Evolutionary conservation across 2,888 invertebrate species (phyloP).

Genomic region (Cephus pygmeus): DNA sequence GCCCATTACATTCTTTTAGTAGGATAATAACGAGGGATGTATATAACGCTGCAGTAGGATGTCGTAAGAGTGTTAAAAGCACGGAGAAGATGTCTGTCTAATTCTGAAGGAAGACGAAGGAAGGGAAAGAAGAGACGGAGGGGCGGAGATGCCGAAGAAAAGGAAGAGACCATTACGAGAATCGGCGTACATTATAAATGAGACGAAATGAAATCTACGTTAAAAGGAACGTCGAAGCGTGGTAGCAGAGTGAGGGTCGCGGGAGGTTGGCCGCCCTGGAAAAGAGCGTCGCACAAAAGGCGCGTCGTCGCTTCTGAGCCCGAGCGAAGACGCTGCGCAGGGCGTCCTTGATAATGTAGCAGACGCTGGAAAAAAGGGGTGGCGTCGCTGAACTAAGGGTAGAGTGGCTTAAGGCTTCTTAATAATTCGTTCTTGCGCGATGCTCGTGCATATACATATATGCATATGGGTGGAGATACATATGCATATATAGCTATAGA

Average conservation of each 20-base stretch:
- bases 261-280: not conserved
- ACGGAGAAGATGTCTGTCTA: constrained; percentile 35
- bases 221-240: constrained; percentile 7
- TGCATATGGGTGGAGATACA: not conserved
- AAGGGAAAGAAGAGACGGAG: not conserved
- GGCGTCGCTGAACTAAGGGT: constrained; percentile 10
- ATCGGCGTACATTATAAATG: not conserved
- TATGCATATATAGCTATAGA: not conserved
- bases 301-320: constrained; percentile 21
- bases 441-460: not conserved
- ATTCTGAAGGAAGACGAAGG: constrained; percentile 18
- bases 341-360: constrained; percentile 51
- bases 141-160: not conserved
- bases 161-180: not conserved
- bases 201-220: constrained; percentile 10
- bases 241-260: not conserved
- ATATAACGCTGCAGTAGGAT: not conserved
- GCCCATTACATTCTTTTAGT: not conserved
- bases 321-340: constrained; percentile 22
- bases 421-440: constrained; percentile 47
- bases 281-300: constrained; percentile 29
- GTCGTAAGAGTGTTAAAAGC: constrained; percentile 30
- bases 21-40: not conserved
- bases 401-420: constrained; percentile 55
- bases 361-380: constrained; percentile 23